phyloP scores from a whole-genome alignment of 2,113 vertebrate species.

The Holacanthus passer region DNA sequence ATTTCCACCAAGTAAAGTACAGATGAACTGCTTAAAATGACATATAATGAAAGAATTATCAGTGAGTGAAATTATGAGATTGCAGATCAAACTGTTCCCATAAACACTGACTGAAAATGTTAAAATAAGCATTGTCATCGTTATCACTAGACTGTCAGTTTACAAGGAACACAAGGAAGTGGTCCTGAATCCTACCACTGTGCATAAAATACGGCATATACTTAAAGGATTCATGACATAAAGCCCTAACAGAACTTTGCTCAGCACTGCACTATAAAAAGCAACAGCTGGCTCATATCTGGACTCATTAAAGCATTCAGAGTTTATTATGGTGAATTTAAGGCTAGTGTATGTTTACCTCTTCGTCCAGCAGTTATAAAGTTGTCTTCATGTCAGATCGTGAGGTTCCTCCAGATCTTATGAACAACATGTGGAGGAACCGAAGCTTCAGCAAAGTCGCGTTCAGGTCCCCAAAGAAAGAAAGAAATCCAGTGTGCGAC shows the following conservation, averaged over 20 bases:
- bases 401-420: background rate
- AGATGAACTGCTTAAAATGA: background rate
- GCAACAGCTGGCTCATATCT: background rate
- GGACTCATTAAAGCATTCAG: background rate
- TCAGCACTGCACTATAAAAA: background rate
- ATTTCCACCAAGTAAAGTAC: too few relatives aligned
- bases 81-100: background rate
- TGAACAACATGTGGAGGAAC: background rate
- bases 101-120: too few relatives aligned
- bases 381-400: constrained; percentile 10
- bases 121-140: background rate
- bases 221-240: background rate
- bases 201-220: too few relatives aligned
- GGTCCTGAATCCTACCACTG: background rate
- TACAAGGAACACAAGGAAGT: background rate
- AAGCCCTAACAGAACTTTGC: background rate
- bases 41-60: background rate
- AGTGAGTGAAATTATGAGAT: background rate
- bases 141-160: background rate
- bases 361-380: background rate
- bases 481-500: background rate
- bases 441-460: background rate
- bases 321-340: too few relatives aligned
- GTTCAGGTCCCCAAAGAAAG: background rate
- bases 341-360: constrained; percentile 3